Evolutionary conservation across 1,140 invertebrate species (phyloP).

Genomic region (Sarcophaga peregrina): DNA sequence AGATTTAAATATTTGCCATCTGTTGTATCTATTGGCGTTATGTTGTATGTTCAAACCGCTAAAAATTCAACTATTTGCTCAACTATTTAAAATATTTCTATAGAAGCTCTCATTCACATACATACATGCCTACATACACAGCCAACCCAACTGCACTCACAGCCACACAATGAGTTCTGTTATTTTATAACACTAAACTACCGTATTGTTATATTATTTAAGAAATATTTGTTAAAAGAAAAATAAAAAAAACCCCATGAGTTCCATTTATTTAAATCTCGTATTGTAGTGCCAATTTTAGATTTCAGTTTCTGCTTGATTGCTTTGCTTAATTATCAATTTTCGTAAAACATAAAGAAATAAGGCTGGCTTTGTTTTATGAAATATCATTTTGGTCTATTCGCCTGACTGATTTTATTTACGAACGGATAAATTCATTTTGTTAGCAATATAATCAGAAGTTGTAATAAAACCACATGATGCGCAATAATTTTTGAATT

Average conservation of each 20-base stretch:
- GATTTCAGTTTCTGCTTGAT: not conserved
- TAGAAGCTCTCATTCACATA: not conserved
- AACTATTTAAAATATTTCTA: not conserved
- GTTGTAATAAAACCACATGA: too few species aligned
- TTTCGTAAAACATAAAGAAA: not conserved
- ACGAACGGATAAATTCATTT: too few species aligned
- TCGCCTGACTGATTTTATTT: not conserved
- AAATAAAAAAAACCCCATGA: not conserved
- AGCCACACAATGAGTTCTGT: slow-evolving; percentile 4
- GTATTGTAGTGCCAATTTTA: not conserved
- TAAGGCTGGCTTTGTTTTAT: not conserved
- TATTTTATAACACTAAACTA: slow-evolving; percentile 6
- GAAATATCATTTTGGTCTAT: not conserved
- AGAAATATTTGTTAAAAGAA: not conserved
- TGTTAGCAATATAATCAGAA: too few species aligned
- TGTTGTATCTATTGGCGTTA: not conserved
- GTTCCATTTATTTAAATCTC: not conserved
- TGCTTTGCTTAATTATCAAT: not conserved
- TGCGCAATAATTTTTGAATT: too few species aligned
- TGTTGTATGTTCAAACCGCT: not conserved
- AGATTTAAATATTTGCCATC: not conserved
- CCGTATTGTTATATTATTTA: not conserved
- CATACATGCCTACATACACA: too few species aligned
- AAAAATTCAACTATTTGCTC: not conserved
- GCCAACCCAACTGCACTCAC: too few species aligned